phyloP scores from a whole-genome alignment of 2,113 vertebrate species.

The Lepus americanus region DNA sequence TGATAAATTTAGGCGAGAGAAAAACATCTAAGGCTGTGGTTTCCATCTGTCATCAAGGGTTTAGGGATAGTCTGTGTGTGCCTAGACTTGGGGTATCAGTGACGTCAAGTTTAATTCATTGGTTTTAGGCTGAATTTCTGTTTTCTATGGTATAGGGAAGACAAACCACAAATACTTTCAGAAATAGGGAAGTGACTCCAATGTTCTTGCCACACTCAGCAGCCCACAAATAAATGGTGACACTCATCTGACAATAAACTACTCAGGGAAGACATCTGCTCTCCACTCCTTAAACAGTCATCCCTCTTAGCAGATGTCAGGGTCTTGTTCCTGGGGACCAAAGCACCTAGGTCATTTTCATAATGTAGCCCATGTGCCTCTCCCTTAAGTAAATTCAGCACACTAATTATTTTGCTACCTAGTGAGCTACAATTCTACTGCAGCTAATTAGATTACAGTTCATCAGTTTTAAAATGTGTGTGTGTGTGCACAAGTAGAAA shows the following conservation, averaged over 20 bases:
- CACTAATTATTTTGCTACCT: not conserved
- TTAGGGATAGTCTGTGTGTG: not conserved
- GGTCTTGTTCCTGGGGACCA: not conserved
- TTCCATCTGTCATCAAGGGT: not conserved
- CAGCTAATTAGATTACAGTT: slow-evolving; percentile 10
- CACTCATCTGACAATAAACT: not conserved
- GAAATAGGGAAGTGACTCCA: slow-evolving; percentile 7
- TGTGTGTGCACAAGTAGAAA: rapidly evolving
- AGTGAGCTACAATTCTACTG: not conserved
- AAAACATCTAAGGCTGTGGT: not conserved
- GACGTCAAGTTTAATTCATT: not conserved
- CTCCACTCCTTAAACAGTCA: not conserved
- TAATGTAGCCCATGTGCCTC: not conserved
- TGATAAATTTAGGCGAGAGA: slow-evolving; percentile 23
- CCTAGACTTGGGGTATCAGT: not conserved
- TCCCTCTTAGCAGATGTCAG: not conserved
- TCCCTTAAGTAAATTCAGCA: slow-evolving; percentile 26
- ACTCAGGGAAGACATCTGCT: not conserved
- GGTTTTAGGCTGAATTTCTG: slow-evolving; percentile 11
- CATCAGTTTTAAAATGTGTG: not conserved
- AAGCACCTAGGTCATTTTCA: not conserved
- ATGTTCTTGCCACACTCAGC: not conserved
- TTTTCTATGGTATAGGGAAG: not conserved
- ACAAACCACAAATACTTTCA: slow-evolving; percentile 52
- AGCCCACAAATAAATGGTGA: slow-evolving; percentile 13